Evolutionary conservation across 1,140 invertebrate species (phyloP).

Genomic region (Drosophila seguyi): DNA sequence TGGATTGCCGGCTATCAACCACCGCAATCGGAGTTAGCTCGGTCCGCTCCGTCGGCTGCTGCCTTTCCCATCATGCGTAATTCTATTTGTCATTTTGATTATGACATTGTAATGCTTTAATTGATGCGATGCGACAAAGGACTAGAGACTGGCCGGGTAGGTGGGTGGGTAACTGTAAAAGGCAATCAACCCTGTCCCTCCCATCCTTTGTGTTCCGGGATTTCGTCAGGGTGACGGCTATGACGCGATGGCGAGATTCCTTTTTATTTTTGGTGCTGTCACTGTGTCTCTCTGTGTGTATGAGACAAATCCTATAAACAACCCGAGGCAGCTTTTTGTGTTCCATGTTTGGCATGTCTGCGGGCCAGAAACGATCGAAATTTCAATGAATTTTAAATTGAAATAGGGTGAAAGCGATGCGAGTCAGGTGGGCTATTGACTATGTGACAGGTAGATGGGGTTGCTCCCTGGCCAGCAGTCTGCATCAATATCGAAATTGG

Average conservation of each 20-base stretch:
- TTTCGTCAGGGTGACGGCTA: conserved; percentile 63
- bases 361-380: conserved; percentile 53
- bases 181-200: conserved; percentile 72
- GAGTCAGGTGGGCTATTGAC: conserved; percentile 31
- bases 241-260: conserved; percentile 60
- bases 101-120: conserved; percentile 85
- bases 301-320: conserved; percentile 76
- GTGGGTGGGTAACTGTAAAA: conserved; percentile 51
- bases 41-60: conserved; percentile 61
- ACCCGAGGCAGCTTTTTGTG: conserved; percentile 60
- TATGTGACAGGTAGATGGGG: conserved; percentile 11
- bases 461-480: neutral
- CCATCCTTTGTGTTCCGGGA: conserved; percentile 34
- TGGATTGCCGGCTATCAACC: conserved; percentile 63
- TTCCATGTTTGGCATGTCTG: conserved; percentile 48
- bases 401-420: conserved; percentile 36
- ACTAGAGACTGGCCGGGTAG: conserved; percentile 2
- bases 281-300: conserved; percentile 29
- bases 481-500: conserved; percentile 8
- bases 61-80: conserved; percentile 83
- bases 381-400: conserved; percentile 83
- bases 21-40: conserved; percentile 50
- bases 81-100: conserved; percentile 85
- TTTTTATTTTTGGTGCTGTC: conserved; percentile 18
- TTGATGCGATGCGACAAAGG: conserved; percentile 79